phyloP scores from a whole-genome alignment of 2,888 invertebrate genomes.

The Nymphalis polychloros region DNA sequence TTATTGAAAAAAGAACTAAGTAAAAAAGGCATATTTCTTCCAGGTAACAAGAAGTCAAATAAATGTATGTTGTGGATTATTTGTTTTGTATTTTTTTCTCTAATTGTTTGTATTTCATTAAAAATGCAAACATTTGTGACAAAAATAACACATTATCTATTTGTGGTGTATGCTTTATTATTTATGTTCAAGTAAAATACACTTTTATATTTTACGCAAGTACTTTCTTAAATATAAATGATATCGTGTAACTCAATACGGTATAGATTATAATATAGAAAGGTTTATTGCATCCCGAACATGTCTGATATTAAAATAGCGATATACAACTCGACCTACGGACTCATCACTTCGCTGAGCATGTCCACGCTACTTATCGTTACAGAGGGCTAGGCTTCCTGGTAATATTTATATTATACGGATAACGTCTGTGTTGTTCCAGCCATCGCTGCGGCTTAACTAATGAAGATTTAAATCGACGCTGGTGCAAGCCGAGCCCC shows the following conservation, averaged over 20 bases:
- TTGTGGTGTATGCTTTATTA: no score
- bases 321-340: slow-evolving; percentile 47
- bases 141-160: no score
- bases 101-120: no score
- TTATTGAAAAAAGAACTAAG: background rate
- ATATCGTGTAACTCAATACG: slow-evolving; percentile 24
- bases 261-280: slow-evolving; percentile 19
- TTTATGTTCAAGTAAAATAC: no score
- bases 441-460: slow-evolving; percentile 92
- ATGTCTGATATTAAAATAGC: slow-evolving; percentile 32
- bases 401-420: slow-evolving; percentile 49
- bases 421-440: slow-evolving; percentile 65
- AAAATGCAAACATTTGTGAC: no score
- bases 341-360: slow-evolving; percentile 57
- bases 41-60: no score
- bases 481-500: slow-evolving; percentile 90
- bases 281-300: slow-evolving; percentile 27
- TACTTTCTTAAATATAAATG: background rate
- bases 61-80: no score
- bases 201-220: no score
- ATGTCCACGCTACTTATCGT: slow-evolving; percentile 53
- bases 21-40: no score
- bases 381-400: slow-evolving; percentile 61
- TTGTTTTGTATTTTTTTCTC: no score
- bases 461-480: slow-evolving; percentile 92